Percentiles rank a stretch among this genome's conserved stretches.
These are phyloP conservation scores for Galerucella nymphaeae DNA, from an alignment of 2,888 invertebrate genomes.

Conservation along the genomic window DNA sequence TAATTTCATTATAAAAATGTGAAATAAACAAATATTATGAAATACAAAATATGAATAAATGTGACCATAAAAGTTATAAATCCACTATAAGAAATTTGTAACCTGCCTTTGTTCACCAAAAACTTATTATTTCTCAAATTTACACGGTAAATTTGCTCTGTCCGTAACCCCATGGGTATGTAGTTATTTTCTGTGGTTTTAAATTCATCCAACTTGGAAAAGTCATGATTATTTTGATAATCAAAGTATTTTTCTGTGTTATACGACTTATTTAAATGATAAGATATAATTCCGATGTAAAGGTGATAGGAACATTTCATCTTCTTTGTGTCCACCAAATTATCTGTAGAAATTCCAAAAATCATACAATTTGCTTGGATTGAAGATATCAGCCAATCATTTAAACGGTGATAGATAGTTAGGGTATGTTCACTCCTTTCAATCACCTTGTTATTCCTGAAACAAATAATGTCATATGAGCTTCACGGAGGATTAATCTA, in stretches of 20 bases:
- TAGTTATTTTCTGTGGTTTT: neutral
- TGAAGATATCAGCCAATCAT: neutral
- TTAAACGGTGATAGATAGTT: neutral
- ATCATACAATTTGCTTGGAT: neutral
- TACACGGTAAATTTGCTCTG: neutral
- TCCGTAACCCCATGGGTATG: neutral
- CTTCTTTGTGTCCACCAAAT: neutral
- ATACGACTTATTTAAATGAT: neutral
- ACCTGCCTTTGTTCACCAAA: neutral
- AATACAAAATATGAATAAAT: constrained; percentile 3
- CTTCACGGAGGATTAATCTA: too few relatives aligned
- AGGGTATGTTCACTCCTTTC: neutral
- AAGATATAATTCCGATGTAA: neutral
- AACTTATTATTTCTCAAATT: neutral
- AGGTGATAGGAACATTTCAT: neutral
- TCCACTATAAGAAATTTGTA: neutral
- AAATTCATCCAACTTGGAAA: neutral
- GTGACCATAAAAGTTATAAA: neutral
- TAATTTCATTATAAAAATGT: neutral
- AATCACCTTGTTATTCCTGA: neutral
- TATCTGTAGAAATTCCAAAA: neutral
- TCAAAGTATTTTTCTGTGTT: neutral
- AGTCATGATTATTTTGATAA: neutral
- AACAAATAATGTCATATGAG: neutral
- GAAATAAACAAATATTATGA: constrained; percentile 3